Evolutionary conservation across 2,113 vertebrate species (phyloP), one percentile per base, ranked within the genome.

Genomic region (Xenopus borealis): DNA sequence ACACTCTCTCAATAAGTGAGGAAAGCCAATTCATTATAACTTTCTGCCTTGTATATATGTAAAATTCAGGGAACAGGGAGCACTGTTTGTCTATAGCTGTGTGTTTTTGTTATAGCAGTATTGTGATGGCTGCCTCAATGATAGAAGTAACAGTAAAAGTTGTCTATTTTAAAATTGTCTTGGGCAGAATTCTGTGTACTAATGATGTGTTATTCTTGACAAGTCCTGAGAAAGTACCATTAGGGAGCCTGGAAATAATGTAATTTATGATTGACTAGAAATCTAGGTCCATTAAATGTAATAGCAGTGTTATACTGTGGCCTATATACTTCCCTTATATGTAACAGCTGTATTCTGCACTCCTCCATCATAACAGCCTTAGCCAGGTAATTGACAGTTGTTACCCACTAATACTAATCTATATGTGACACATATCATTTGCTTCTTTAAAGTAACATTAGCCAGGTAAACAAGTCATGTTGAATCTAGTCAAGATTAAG

Each of bases 221-320:
- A 73, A 73, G 72, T 64, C 63, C 62, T 20, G 72, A 66, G 72
- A 74, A 61, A 74, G 59, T 66, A 74, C 67, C 64, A 74, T 74
- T 66, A 55, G 57, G 52, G 17, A 59, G 64, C 57, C 12, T 47
- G 33, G 16, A 74, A 74, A 74, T 74, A 33, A 67, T 67, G 14
- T 19, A 6, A 12, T 2, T 17, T 66, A 23, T 66, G 72, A 73
- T 57, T 57, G 72, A 65, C 72, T 73, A 20, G 64, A 47, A 17
- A 74, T 50, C 53, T 14, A 19, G 63, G 13, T 16, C 40, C 23
- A 67, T 66, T 50, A 18, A 16, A 14, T 30, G 20, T 67, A 46
- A 47, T 47, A 61, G 72, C 72, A 74, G 33, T 40, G 33, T 33
- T 44, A 40, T 44, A 44, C 62, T 17, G 8, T 44, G 10, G 8